Evolutionary conservation across 2,888 invertebrate species (phyloP), one percentile per base, ranked within the genome.

Genomic region (Drosophila longiperda): DNA sequence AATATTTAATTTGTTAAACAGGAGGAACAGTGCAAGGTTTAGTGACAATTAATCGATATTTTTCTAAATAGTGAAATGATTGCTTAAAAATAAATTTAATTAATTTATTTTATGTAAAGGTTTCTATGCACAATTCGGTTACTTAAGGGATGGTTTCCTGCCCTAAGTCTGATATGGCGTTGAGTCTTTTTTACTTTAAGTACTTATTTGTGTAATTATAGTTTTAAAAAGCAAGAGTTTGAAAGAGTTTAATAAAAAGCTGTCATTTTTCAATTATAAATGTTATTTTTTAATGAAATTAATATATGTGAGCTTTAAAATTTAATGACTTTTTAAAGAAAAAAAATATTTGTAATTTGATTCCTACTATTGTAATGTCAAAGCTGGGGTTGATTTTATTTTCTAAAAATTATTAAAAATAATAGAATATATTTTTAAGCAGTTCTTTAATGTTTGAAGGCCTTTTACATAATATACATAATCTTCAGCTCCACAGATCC

Each of bases 1-100:
- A 20, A 42, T 20, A 6, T 1, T 6, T 11, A 11, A 42, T 20
- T 20, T 6, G 11, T 1, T 20, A 20, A 12, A 7, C 12, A 20
- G 20, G 12, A 20, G 7, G 3, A 42, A 20, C 12, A 40, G 1
- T n/a, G 40, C 9, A 5, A n/a, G n/a, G 0, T n/a, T n/a, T 9
- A n/a, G 0, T 9, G 17, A 40, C n/a, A n/a, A 4, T 40, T 40
- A n/a, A 9, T 0, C n/a, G 9, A 2, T n/a, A 0, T 0, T 9
- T 17, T 40, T 17, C 9, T 4, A 4, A 40, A n/a, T 9, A 40
- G 9, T n/a, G 8, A 38, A 38, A 8, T 8, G 17, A 38, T 38
- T 17, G 3, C 38, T 34, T 34, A 6, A 17, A 17, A 17, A 38
- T 17, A 3, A 38, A 38, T 38, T 34, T 36, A 4, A 6, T 15